These are phyloP conservation scores for Porites divaricata DNA, from an alignment of 92 coral and sea anemone genomes.

Conservation along the genomic window DNA sequence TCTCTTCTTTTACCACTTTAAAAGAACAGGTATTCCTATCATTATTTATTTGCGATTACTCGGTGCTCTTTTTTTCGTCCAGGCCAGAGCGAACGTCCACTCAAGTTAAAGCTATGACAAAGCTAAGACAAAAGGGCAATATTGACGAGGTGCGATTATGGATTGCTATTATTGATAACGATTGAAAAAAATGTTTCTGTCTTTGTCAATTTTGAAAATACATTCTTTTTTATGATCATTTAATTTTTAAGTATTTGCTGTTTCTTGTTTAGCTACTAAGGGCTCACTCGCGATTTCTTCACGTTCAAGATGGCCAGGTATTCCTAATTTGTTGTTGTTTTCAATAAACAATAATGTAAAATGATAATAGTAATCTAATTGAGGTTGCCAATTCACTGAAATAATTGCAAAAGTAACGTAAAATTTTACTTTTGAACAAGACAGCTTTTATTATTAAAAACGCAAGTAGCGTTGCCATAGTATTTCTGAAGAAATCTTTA, in stretches of 20 bases:
- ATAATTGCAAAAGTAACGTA: too few relatives aligned
- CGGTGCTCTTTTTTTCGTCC: background rate
- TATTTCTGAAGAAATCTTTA: too few relatives aligned
- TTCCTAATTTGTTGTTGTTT: background rate
- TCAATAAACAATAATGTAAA: too few relatives aligned
- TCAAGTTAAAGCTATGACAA: slow-evolving; percentile 93
- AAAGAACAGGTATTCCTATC: too few relatives aligned
- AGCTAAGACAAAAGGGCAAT: slow-evolving; percentile 87
- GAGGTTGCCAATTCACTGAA: background rate
- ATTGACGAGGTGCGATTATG: slow-evolving; percentile 81
- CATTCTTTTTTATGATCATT: background rate
- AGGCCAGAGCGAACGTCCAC: slow-evolving; percentile 85
- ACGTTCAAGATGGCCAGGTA: slow-evolving; percentile 92
- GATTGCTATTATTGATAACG: background rate
- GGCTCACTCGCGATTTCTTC: slow-evolving; percentile 92
- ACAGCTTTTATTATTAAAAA: too few relatives aligned
- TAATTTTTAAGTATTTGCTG: background rate
- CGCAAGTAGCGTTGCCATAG: background rate
- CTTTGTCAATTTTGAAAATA: too few relatives aligned
- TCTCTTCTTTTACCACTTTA: too few relatives aligned
- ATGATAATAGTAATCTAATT: background rate
- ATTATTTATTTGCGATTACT: background rate
- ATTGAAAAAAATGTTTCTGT: too few relatives aligned
- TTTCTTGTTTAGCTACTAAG: slow-evolving; percentile 69
- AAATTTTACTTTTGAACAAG: too few relatives aligned